Conservation (phyloP, 2,888 invertebrate species). For the Aporophyla nigra region DNA sequence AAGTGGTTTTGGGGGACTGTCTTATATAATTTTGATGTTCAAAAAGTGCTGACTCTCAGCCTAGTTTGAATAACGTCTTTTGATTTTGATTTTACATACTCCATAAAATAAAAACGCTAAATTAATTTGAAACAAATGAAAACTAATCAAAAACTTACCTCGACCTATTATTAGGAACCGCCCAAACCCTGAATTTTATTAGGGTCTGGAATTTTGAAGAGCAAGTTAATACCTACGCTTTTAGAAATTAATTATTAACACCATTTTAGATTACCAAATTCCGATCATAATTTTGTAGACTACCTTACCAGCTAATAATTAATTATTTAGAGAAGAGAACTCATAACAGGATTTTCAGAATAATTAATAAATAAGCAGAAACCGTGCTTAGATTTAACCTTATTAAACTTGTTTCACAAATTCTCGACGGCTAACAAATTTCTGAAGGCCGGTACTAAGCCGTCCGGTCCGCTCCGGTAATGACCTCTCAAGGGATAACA, state of each 20-base stretch:
- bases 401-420: conserved; percentile 37
- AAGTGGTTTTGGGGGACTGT: too few species aligned
- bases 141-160: not conserved
- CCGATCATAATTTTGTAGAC: conserved; percentile 36
- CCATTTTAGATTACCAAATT: conserved; percentile 38
- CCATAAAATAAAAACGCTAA: too few species aligned
- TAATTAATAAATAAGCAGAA: conserved; percentile 32
- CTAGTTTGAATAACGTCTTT: too few species aligned
- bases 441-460: conserved; percentile 19
- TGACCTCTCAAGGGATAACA: conserved; percentile 64
- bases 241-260: conserved; percentile 38
- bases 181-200: conserved; percentile 5
- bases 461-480: conserved; percentile 55
- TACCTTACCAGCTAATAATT: conserved; percentile 17
- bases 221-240: conserved; percentile 12
- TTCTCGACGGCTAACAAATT: conserved; percentile 33
- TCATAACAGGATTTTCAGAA: conserved; percentile 19
- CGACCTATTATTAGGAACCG: not conserved
- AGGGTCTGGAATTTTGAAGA: conserved; percentile 32
- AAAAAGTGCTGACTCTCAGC: too few species aligned
- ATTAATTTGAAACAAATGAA: not conserved
- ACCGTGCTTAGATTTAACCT: conserved; percentile 22
- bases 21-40: too few species aligned
- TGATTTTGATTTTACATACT: too few species aligned
- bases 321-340: conserved; percentile 32